These are phyloP conservation scores for Temnothorax ravouxi DNA, from an alignment of 2,888 invertebrate species.

Conservation along the genomic window DNA sequence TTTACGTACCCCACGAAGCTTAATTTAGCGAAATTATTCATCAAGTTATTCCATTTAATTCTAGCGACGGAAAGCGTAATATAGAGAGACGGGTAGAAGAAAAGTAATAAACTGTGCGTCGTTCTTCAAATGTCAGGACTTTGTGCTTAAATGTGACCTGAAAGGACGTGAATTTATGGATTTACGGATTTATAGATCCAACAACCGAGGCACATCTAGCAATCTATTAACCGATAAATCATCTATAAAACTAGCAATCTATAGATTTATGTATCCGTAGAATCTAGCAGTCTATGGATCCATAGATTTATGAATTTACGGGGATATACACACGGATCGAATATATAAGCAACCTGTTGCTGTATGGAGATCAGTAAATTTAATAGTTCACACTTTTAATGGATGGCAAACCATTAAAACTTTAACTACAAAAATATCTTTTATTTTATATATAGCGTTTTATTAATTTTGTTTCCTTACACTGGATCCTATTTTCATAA, in stretches of 20 bases:
- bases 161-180: conserved; percentile 51
- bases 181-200: conserved; percentile 50
- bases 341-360: conserved; percentile 29
- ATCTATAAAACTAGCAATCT: conserved; percentile 31
- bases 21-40: conserved; percentile 20
- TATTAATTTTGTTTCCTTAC: not conserved
- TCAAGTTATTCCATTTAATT: conserved; percentile 16
- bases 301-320: conserved; percentile 40
- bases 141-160: conserved; percentile 33
- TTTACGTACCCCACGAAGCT: not conserved
- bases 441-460: not conserved
- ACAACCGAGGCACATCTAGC: conserved; percentile 14
- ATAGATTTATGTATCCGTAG: conserved; percentile 47
- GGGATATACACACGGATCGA: not conserved
- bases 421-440: not conserved
- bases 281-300: conserved; percentile 35
- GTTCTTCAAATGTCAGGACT: conserved; percentile 41
- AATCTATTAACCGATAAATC: conserved; percentile 44
- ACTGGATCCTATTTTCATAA: not conserved
- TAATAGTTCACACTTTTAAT: conserved; percentile 17
- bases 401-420: not conserved
- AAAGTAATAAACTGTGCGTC: conserved; percentile 23
- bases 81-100: not conserved
- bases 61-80: not conserved
- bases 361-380: conserved; percentile 19